Percentiles rank a stretch among this genome's conserved stretches.
Evolutionary conservation across 2,888 invertebrate species (phyloP).

Genomic region (Autographa pulchrina): DNA sequence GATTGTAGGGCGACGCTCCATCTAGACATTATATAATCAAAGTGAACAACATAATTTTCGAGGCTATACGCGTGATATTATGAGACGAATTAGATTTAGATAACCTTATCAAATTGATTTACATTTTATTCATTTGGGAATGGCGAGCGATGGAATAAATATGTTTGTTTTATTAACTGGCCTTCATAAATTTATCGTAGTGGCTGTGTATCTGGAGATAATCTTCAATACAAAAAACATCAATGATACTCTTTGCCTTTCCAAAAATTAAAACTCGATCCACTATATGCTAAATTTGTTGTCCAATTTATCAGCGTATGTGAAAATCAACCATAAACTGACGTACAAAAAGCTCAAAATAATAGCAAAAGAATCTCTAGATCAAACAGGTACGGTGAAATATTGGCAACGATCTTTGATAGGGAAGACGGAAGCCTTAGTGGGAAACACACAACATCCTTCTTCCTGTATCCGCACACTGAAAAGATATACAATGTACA

Average conservation of each 20-base stretch:
- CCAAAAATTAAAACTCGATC: too few species aligned
- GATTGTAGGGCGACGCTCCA: too few species aligned
- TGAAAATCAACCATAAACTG: background rate
- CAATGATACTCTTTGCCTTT: too few species aligned
- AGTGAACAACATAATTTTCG: slow-evolving; percentile 55
- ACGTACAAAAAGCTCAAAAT: background rate
- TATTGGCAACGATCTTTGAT: background rate
- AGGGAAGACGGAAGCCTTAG: background rate
- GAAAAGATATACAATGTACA: background rate
- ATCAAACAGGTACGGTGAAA: background rate
- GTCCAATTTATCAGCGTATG: too few species aligned
- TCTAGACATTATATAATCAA: too few species aligned
- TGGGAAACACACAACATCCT: background rate
- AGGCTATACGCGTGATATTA: slow-evolving; percentile 46
- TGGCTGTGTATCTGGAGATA: background rate
- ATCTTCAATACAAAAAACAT: background rate
- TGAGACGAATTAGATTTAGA: slow-evolving; percentile 39
- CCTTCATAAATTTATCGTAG: background rate
- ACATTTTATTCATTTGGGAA: slow-evolving; percentile 27
- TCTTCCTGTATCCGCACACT: background rate
- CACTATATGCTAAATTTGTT: too few species aligned
- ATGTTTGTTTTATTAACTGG: background rate
- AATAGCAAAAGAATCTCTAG: background rate
- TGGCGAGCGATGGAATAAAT: slow-evolving; percentile 7
- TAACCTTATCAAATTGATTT: slow-evolving; percentile 37